Conservation (phyloP, 2,113 vertebrate species). For the Lophotis ruficrista region DNA sequence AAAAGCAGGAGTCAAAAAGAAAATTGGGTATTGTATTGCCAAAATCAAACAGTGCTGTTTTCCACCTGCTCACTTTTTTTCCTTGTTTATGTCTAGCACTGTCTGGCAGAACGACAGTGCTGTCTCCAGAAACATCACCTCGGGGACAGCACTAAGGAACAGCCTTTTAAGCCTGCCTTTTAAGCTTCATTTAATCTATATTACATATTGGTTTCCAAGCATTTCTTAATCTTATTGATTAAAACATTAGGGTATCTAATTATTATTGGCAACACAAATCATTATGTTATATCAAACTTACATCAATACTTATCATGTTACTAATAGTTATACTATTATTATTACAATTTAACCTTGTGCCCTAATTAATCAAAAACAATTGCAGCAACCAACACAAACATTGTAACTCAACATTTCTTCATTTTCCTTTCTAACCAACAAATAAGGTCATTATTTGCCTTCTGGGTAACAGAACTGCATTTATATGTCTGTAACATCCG, state of each 20-base stretch:
- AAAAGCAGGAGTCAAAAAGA: not conserved
- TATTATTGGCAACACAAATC: conserved; percentile 1
- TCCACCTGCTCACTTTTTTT: not conserved
- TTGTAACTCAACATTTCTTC: not conserved
- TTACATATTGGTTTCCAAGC: not conserved
- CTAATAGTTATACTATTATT: not conserved
- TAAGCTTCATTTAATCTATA: not conserved
- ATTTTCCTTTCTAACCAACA: not conserved
- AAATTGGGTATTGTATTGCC: not conserved
- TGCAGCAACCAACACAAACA: not conserved
- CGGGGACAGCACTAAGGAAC: not conserved
- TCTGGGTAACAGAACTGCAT: not conserved
- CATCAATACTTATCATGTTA: not conserved
- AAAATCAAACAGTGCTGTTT: not conserved
- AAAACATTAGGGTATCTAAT: not conserved
- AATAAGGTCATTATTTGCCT: not conserved
- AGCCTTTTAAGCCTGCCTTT: not conserved
- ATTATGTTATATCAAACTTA: not conserved
- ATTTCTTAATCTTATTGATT: conserved; percentile 11
- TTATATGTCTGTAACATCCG: not conserved
- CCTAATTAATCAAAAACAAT: not conserved
- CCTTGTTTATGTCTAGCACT: not conserved
- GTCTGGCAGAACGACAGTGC: not conserved
- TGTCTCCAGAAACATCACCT: not conserved
- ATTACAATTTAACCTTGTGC: not conserved